Evolutionary conservation across 2,113 vertebrate species (phyloP), one percentile per base, ranked within the genome.

Genomic region (Tilapia sparmanii): DNA sequence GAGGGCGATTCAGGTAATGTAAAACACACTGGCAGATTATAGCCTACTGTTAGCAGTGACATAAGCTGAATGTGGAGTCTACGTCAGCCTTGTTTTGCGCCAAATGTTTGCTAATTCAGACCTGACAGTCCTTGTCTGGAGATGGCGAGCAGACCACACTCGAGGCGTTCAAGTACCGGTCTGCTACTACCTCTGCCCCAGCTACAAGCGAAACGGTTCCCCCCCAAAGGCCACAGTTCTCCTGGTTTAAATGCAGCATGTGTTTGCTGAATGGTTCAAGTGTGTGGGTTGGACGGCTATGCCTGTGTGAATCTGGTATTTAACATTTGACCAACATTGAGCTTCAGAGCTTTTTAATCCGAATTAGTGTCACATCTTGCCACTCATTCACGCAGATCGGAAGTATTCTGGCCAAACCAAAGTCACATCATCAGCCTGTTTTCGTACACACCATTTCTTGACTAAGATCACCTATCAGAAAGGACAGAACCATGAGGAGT

Each of bases 1-100:
- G 98, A 96, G 98, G 98, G 7, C 94, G 98, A 87, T 98, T 99
- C 97, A 97, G 97, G 98, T 99, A 96, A 63, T 88, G 78, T 10
- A 76, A 45, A 38, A 7, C 82, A 47, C 80, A 15, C 85, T 15
- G 29, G 12, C 45, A 19, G 19, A 31, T 26, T n/a, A 80, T 12
- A 81, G 80, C 61, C 52, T 45, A n/a, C 40, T 86, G 24, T 13
- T 10, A 47, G 59, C n/a, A 26, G 13, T 29, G 13, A n/a, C 6
- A 12, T 2, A 11, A 45, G 29, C 6, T 29, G 16, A 55, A 31
- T 16, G 3, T 26, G 19, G 79, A 40, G 33, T 55, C 9, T 12
- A 2, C 19, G 16, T 71, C 7, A 52, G 66, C 53, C 40, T 5
- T 22, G 38, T 29, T 79, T 11, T 73, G 22, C 6, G 61, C 12